phyloP scores from a whole-genome alignment of 2,113 vertebrate genomes.

The Tetrao urogallus region DNA sequence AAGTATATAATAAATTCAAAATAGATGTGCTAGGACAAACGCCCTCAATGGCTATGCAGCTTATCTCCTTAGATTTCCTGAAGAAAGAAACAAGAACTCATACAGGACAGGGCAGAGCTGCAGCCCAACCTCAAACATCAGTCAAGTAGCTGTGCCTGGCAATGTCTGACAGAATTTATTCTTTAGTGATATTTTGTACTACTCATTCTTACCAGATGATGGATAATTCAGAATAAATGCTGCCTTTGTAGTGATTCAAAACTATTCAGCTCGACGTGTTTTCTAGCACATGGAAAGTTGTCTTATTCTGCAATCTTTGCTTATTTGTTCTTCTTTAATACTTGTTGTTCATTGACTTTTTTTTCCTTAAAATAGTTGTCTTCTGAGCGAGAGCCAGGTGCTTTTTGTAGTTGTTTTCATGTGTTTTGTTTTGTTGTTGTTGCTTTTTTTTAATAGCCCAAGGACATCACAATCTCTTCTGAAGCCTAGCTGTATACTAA shows the following conservation, averaged over 20 bases:
- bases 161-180: background rate
- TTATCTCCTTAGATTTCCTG: background rate
- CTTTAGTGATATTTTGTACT: background rate
- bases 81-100: background rate
- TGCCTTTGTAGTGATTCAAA: background rate
- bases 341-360: background rate
- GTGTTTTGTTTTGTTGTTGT: background rate
- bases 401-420: background rate
- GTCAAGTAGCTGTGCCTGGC: background rate
- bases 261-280: accelerated
- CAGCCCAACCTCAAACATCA: background rate
- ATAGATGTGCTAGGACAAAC: background rate
- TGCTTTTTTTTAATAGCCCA: background rate
- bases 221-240: background rate
- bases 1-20: background rate
- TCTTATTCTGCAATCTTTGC: background rate
- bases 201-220: background rate
- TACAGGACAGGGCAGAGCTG: background rate
- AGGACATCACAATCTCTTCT: background rate
- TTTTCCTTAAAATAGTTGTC: background rate
- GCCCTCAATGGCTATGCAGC: background rate
- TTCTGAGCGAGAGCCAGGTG: background rate
- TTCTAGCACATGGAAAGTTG: background rate
- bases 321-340: background rate
- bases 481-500: background rate